These are phyloP conservation scores for Habroteleia sp. DNA, from an alignment of 2,888 invertebrate species.

Conservation along the genomic window DNA sequence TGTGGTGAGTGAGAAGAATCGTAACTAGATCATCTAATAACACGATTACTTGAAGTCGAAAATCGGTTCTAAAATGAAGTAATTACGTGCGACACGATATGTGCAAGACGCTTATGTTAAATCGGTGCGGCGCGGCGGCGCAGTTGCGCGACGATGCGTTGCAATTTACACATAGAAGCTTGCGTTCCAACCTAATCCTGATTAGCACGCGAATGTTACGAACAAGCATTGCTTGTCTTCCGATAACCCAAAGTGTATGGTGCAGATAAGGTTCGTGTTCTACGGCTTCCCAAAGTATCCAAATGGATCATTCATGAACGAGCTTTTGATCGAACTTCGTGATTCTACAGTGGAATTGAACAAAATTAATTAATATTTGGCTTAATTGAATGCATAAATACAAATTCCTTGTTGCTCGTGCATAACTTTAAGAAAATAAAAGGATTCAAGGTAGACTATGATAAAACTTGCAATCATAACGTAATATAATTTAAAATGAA, in stretches of 20 bases:
- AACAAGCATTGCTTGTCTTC: conserved; percentile 60
- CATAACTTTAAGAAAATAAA: too few species aligned
- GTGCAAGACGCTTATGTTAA: conserved; percentile 47
- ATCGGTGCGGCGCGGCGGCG: conserved; percentile 9
- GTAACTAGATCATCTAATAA: not conserved
- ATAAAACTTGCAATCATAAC: too few species aligned
- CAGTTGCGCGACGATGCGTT: conserved; percentile 56
- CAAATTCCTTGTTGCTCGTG: too few species aligned
- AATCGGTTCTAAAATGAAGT: conserved; percentile 12
- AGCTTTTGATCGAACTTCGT: conserved; percentile 33
- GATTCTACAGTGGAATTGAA: conserved; percentile 16
- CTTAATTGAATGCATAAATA: conserved; percentile 28
- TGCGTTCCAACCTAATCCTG: conserved; percentile 70
- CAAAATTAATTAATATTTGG: conserved; percentile 38
- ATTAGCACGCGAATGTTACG: conserved; percentile 72
- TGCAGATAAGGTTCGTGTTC: conserved; percentile 71
- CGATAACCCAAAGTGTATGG: conserved; percentile 68
- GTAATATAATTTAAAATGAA: too few species aligned
- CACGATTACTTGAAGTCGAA: conserved; percentile 3
- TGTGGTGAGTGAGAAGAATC: too few species aligned
- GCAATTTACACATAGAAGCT: conserved; percentile 63
- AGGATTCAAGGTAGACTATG: too few species aligned
- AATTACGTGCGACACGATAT: conserved; percentile 45
- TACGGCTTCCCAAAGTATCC: conserved; percentile 17
- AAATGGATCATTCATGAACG: conserved; percentile 3